Evolutionary conservation across 2,113 vertebrate species (phyloP).

Genomic region (Pseudolaguvia tuberculata): DNA sequence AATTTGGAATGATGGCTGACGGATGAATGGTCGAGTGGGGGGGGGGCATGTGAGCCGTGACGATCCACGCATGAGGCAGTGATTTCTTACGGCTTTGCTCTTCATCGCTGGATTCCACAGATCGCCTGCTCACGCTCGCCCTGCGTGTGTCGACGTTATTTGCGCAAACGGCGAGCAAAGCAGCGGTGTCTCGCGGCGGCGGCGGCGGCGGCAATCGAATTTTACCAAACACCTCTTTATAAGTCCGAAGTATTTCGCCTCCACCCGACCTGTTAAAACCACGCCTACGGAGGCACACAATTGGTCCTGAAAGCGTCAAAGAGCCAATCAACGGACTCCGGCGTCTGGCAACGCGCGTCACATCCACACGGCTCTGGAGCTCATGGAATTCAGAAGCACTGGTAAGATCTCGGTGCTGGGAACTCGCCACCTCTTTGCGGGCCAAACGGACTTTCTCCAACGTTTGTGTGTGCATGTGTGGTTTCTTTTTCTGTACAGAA

Average conservation of each 20-base stretch:
- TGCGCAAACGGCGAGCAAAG: slow-evolving; percentile 76
- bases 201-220: slow-evolving; percentile 83
- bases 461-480: slow-evolving; percentile 36
- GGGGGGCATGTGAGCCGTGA: slow-evolving; percentile 27
- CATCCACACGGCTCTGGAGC: slow-evolving; percentile 87
- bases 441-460: slow-evolving; percentile 63
- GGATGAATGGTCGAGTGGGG: not conserved
- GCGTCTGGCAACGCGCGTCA: slow-evolving; percentile 83
- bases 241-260: slow-evolving; percentile 90
- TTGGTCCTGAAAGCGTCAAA: slow-evolving; percentile 99
- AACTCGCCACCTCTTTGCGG: slow-evolving; percentile 68
- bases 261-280: slow-evolving; percentile 98
- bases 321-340: slow-evolving; percentile 96
- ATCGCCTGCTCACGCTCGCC: slow-evolving; percentile 65
- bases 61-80: slow-evolving; percentile 35
- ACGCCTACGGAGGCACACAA: slow-evolving; percentile 96
- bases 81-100: slow-evolving; percentile 40
- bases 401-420: slow-evolving; percentile 84
- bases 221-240: slow-evolving; percentile 99
- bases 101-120: slow-evolving; percentile 52
- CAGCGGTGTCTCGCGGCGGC: slow-evolving; percentile 82
- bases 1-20: not conserved
- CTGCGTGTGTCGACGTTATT: slow-evolving; percentile 85
- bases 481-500: slow-evolving; percentile 59
- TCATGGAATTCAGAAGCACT: slow-evolving; percentile 86